Conservation (phyloP, 2,113 vertebrate genomes). For the Tympanuchus pallidicinctus region DNA sequence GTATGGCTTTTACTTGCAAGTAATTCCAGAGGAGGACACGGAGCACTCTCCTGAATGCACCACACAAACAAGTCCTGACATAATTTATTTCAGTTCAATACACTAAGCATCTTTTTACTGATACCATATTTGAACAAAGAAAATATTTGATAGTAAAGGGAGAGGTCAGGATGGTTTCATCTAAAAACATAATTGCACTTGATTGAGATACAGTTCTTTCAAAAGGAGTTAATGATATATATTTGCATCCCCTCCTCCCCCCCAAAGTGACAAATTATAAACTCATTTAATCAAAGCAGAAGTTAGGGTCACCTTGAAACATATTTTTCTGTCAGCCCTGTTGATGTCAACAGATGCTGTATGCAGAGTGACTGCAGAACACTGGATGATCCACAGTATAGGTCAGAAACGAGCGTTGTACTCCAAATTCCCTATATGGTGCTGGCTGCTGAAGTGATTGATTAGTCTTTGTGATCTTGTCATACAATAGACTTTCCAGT, state of each 20-base stretch:
- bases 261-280: background rate
- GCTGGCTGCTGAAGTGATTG: background rate
- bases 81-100: background rate
- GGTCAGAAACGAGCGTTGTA: background rate
- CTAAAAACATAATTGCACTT: conserved; percentile 9
- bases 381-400: background rate
- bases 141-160: background rate
- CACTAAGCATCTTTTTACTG: background rate
- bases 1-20: background rate
- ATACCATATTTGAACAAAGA: background rate
- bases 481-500: background rate
- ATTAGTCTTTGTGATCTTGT: background rate
- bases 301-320: background rate
- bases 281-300: conserved; percentile 15
- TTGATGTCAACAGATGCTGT: background rate
- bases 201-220: background rate
- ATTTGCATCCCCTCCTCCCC: accelerated
- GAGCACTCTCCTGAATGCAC: background rate
- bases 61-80: background rate
- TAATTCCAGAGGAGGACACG: background rate
- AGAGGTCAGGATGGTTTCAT: background rate
- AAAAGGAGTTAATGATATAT: background rate
- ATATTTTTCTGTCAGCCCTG: background rate
- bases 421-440: background rate
- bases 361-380: background rate